These are phyloP conservation scores for Eulithis testata DNA, from an alignment of 2,888 invertebrate species.

Conservation along the genomic window DNA sequence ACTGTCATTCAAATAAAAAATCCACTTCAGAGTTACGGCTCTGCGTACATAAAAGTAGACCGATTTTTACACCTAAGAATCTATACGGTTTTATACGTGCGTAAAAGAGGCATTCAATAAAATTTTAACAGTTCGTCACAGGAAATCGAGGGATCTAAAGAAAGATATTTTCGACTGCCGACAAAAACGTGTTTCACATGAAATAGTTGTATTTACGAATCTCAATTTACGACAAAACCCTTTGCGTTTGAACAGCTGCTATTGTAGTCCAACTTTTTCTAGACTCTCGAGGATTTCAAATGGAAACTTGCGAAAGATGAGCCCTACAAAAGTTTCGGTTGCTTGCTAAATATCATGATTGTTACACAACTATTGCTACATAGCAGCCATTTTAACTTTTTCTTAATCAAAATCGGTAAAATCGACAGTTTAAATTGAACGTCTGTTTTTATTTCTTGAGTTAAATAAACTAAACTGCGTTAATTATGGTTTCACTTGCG, in stretches of 20 bases:
- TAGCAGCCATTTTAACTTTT: constrained; percentile 10
- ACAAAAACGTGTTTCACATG: constrained; percentile 5
- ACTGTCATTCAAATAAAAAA: constrained; percentile 71
- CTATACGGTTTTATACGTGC: constrained; percentile 66
- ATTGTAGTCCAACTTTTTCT: background rate
- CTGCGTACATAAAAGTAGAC: constrained; percentile 73
- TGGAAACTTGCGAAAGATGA: constrained; percentile 41
- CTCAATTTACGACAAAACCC: background rate
- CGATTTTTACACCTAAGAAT: constrained; percentile 68
- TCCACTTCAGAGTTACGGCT: constrained; percentile 72
- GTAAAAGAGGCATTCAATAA: constrained; percentile 76
- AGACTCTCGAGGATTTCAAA: constrained; percentile 13
- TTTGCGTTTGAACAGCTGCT: background rate
- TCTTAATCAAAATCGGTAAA: no score
- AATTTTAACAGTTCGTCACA: constrained; percentile 69
- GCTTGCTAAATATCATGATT: constrained; percentile 55
- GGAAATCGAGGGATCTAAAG: constrained; percentile 56
- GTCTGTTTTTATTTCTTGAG: no score
- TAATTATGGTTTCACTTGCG: no score
- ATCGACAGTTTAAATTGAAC: no score
- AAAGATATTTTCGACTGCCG: constrained; percentile 7
- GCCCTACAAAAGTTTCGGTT: constrained; percentile 50
- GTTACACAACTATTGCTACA: constrained; percentile 51
- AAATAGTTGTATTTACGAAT: background rate
- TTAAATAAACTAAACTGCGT: background rate